Base-by-base conservation (phyloP, 2,888 invertebrate species). In the Diarsia mendica region DNA sequence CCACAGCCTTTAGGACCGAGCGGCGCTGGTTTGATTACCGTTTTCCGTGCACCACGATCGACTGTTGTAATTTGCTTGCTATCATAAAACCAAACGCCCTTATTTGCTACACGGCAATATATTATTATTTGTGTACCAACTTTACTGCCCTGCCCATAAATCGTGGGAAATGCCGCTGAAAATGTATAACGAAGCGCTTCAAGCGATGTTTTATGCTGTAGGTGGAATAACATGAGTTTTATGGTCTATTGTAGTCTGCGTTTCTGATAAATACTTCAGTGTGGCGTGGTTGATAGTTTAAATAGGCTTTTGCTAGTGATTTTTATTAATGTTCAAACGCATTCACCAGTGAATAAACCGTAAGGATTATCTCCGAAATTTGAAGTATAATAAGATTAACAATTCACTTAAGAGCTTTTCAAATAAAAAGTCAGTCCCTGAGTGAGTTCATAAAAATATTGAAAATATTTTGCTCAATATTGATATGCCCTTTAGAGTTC, bases 11-110 rank as follows among this genome's bases (percentile, higher is more conserved):
- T 83, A 89, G 87, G 85, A 87, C 87, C 85, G 87, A 80, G 74
- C 85, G 84, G 85, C 86, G 87, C 86, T 85, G 89, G 85, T 94
- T 91, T 94, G 94, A 93, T 94, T 92, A 92, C 94, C 87, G 88
- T 91, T 92, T 94, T 92, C 93, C 94, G 94, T 94, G 94, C 91
- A 89, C 90, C 88, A 82, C 91, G 91, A 92, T 93, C 90, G 91
- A 88, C 90, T 88, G 79, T 90, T 90, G 90, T 94, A 94, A 94
- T 94, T 93, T 93, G 85, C 92, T 91, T 90, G 90, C 90, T 91
- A 91, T 93, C 92, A 92, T 93, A 92, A 92, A 89, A 85, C 89
- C 88, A 81, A 89, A 89, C 89, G 86, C 88, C 88, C 89, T 91
- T 92, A 90, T 92, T 91, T 90, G 86, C 85, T 80, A 85, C 88